Base-by-base conservation (phyloP, 2,797 vertebrate species). In the Anolis apletophallus region DNA sequence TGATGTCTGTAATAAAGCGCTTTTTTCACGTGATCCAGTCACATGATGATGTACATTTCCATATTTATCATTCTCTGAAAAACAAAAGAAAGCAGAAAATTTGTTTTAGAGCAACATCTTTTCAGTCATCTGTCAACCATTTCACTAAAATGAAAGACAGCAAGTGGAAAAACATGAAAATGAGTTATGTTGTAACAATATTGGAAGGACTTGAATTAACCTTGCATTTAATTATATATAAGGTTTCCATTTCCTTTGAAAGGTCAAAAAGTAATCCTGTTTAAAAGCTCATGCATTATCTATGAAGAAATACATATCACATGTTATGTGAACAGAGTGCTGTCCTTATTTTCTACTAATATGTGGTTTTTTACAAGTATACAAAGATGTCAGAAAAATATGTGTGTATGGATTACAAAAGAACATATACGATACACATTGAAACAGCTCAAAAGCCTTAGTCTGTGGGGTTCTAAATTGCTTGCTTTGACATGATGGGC, bases 1-100 rank as follows among this genome's bases (percentile, higher is more conserved):
- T 97, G 98, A 99, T 98, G 98, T 98, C 97, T 98, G 97, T 98
- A 98, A 97, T 97, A 97, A 98, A 96, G 96, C 97, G 95, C 94
- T 97, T 97, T 97, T 79, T 84, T 97, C 97, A 98, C 97, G 98
- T 98, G 98, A 98, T 96, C 96, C 96, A 95, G 96, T 98, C 98
- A 98, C 98, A 97, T 98, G 97, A 95, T 95, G 96, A 96, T 92
- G 94, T 95, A 95, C 95, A 98, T 96, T 97, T 97, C 95, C 97
- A 97, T 93, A 96, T 86, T 95, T 93, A 94, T 99, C 97, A 93
- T 96, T 97, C 95, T 98, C 98, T 99, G 97, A 78, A 97, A 96
- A 95, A 93, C 94, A 96, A 96, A 93, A 91, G 69, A 85, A 77
- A 61, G n/a, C 34, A n/a, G 91, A 17, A 92, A 81, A 92, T 6